Base-by-base conservation (phyloP, 2,888 invertebrate species). In the Pyrrhosoma nymphula region DNA sequence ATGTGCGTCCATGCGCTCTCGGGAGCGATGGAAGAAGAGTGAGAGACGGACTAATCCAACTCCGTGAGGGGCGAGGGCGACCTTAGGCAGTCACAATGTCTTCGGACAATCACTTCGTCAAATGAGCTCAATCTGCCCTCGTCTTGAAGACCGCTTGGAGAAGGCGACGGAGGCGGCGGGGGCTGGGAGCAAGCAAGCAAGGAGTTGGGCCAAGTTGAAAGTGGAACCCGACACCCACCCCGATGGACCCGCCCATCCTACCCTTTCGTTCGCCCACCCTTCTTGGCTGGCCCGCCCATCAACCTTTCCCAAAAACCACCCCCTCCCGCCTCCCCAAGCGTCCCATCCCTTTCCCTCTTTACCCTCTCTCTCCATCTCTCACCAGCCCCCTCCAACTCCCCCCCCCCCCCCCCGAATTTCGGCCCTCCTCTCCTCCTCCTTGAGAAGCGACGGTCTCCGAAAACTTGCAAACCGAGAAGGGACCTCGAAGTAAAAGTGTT, bases 21-120 rank as follows among this genome's bases (percentile, higher is more conserved):
- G 91, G 12, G 82, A 26, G 82, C 82, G 26, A 35, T 14, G 35
- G 82, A 18, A 35, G 82, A 69, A 35, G 82, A 82, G 69, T 47
- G 8, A 47, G 69, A 69, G 69, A n/a, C 18, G 30, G 93, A 93
- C 93, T 93, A 93, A 93, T 93, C 93, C 93, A 93, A 93, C 93
- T 93, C 93, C 69, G 26, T 2, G 47, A 47, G 47, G 47, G 47
- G 47, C 47, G 47, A 47, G 39, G 35, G 93, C 93, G 93, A 93
- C 93, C 93, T 93, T 47, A 69, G 63, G 60, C 30, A 35, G 30
- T 26, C 69, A 69, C 93, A 93, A 93, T 93, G 93, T 69, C 93
- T 93, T 93, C 93, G 93, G 93, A 93, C 93, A 93, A 93, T 93
- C 93, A 93, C 93, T 93, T 93, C 93, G 93, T 93, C 93, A 93